Evolutionary conservation across 1,140 invertebrate genomes (phyloP).

Genomic region (Bacillus rossius): DNA sequence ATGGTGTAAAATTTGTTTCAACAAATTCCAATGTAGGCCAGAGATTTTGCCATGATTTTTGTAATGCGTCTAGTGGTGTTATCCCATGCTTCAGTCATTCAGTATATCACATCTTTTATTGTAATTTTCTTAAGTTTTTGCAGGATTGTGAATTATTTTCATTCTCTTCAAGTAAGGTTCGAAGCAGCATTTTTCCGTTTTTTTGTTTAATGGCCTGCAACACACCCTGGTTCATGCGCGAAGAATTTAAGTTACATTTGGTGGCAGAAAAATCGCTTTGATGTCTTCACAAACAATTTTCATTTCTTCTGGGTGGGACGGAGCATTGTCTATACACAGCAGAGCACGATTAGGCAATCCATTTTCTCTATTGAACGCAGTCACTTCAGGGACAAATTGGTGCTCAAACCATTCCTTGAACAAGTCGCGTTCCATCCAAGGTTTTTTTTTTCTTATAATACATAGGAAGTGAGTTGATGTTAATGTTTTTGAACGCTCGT

Average conservation of each 20-base stretch:
- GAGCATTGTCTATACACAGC: constrained; percentile 20
- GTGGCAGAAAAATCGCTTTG: constrained; percentile 38
- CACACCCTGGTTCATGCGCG: constrained; percentile 36
- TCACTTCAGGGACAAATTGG: constrained; percentile 32
- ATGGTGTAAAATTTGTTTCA: background rate
- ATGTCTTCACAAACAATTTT: constrained; percentile 18
- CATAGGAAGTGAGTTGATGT: too few relatives aligned
- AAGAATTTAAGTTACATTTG: constrained; percentile 38
- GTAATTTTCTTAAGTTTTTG: constrained; percentile 24
- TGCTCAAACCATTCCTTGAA: constrained; percentile 36
- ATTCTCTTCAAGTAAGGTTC: constrained; percentile 1
- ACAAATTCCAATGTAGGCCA: background rate
- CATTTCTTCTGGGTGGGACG: constrained; percentile 10
- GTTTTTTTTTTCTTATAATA: too few relatives aligned
- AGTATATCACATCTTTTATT: constrained; percentile 30
- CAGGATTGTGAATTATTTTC: background rate
- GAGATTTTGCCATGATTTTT: constrained; percentile 32
- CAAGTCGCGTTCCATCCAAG: constrained; percentile 22
- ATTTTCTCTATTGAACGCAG: constrained; percentile 13
- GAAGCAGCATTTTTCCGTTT: constrained; percentile 9
- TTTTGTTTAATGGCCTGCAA: constrained; percentile 10
- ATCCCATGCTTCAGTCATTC: constrained; percentile 31
- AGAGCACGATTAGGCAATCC: constrained; percentile 17
- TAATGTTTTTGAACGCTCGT: too few relatives aligned
- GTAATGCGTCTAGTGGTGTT: constrained; percentile 25